Evolutionary conservation across 2,113 vertebrate species (phyloP).

Genomic region (Anser cygnoides): DNA sequence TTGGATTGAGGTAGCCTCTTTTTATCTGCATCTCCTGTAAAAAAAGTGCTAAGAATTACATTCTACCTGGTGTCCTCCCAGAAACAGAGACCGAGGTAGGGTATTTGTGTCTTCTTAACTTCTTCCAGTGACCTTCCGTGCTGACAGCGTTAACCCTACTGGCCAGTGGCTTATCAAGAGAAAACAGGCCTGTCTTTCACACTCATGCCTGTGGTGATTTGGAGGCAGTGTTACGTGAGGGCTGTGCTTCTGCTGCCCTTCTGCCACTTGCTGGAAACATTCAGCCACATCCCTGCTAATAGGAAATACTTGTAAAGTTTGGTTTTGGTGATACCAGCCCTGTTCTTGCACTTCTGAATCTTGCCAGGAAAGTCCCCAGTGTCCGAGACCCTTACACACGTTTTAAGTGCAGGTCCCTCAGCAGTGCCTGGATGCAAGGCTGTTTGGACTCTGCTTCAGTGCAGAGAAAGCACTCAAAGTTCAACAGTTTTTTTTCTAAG

Average conservation of each 20-base stretch:
- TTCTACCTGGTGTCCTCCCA: neutral
- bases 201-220: neutral
- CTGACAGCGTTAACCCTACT: neutral
- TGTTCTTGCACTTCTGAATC: neutral
- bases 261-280: neutral
- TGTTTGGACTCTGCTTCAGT: neutral
- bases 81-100: neutral
- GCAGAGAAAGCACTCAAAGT: neutral
- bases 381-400: neutral
- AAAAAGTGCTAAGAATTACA: neutral
- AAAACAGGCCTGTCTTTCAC: neutral
- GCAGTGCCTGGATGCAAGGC: neutral
- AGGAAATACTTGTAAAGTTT: neutral
- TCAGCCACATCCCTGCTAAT: neutral
- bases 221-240: neutral
- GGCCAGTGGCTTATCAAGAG: neutral
- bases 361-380: neutral
- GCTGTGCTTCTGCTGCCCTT: neutral
- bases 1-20: neutral
- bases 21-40: neutral
- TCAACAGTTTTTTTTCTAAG: neutral
- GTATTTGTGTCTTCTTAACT: neutral
- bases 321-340: neutral
- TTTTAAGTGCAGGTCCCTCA: neutral
- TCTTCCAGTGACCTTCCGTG: neutral